Percentiles rank a stretch among this genome's conserved stretches.
Evolutionary conservation across 2,113 vertebrate species (phyloP).

Genomic region (Bubalus kerabau): DNA sequence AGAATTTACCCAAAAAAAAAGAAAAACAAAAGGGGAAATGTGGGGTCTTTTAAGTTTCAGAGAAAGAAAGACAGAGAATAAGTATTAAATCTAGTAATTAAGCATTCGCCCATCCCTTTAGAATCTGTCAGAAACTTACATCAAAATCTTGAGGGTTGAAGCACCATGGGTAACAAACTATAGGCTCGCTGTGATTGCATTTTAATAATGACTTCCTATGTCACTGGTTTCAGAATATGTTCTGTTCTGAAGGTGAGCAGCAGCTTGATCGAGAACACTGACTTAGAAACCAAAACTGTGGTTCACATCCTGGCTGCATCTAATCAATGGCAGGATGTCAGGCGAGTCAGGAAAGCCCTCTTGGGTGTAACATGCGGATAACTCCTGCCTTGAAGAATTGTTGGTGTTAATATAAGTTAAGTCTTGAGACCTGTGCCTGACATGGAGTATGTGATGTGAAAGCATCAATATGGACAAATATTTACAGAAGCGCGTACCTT

Average conservation of each 20-base stretch:
- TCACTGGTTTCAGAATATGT: neutral
- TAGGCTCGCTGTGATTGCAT: neutral
- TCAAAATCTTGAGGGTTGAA: neutral
- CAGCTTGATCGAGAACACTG: neutral
- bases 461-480: neutral
- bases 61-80: neutral
- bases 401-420: neutral
- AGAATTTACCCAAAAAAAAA: neutral
- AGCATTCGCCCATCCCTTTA: neutral
- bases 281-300: neutral
- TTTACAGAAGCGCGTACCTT: neutral
- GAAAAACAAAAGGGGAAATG: neutral
- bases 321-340: rapidly evolving
- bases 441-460: neutral
- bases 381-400: neutral
- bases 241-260: neutral
- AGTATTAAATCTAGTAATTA: neutral
- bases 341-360: neutral
- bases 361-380: rapidly evolving
- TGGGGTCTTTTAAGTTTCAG: neutral
- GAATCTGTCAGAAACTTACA: neutral
- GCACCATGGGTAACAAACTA: too few relatives aligned
- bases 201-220: too few relatives aligned
- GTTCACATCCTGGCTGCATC: neutral
- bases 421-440: neutral